These are phyloP conservation scores for Microtus pennsylvanicus DNA, from an alignment of 2,113 vertebrate species.

Conservation along the genomic window DNA sequence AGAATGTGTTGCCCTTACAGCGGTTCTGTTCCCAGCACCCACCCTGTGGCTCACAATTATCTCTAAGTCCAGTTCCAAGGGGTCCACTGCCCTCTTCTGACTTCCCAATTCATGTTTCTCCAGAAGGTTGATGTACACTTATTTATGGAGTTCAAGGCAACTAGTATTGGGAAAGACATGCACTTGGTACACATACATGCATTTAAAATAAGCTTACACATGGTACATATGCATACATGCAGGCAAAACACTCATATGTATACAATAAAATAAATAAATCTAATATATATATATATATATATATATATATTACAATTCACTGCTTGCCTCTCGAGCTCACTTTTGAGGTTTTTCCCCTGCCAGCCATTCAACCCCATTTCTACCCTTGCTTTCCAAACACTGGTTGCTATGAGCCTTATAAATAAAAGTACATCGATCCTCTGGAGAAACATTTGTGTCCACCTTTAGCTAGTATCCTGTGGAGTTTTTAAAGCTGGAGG, in stretches of 20 bases:
- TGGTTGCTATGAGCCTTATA: slow-evolving; percentile 53
- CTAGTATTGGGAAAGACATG: background rate
- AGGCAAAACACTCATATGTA: background rate
- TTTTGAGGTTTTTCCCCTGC: slow-evolving; percentile 25
- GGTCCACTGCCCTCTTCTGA: background rate
- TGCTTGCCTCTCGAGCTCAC: background rate
- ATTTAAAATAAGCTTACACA: background rate
- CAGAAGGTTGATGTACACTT: slow-evolving; percentile 63
- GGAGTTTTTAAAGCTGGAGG: slow-evolving; percentile 69
- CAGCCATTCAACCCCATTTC: background rate
- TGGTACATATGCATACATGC: background rate
- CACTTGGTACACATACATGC: background rate
- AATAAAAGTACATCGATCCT: slow-evolving; percentile 70
- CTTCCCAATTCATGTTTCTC: background rate
- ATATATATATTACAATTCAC: background rate
- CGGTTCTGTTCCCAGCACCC: background rate
- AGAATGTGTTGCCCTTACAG: background rate
- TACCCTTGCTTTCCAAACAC: slow-evolving; percentile 34
- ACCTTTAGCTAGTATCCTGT: slow-evolving; percentile 65
- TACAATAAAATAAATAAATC: background rate
- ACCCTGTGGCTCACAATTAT: background rate
- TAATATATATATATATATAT: background rate
- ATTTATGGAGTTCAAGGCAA: slow-evolving; percentile 63
- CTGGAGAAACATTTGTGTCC: slow-evolving; percentile 52
- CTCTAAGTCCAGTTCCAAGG: background rate